phyloP scores from a whole-genome alignment of 2,888 invertebrate genomes.

The Pecten maximus region DNA sequence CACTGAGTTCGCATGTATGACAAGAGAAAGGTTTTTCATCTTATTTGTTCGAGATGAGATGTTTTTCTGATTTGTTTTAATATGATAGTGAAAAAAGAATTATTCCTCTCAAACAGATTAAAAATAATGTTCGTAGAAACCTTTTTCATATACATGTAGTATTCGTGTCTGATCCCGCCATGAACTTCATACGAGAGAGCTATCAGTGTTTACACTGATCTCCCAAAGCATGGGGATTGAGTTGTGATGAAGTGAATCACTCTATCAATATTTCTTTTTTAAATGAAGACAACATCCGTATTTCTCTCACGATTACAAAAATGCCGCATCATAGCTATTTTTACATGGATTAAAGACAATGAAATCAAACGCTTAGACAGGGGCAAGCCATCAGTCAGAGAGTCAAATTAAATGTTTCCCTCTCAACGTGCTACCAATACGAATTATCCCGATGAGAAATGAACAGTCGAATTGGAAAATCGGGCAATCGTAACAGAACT shows the following conservation, averaged over 20 bases:
- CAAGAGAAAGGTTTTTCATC: too few species aligned
- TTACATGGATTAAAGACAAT: not conserved
- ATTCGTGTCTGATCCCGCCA: not conserved
- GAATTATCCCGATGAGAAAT: not conserved
- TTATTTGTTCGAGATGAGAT: too few species aligned
- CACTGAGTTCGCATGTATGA: too few species aligned
- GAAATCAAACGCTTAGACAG: not conserved
- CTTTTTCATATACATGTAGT: too few species aligned
- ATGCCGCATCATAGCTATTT: not conserved
- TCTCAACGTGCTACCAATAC: conserved; percentile 22
- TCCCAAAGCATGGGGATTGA: not conserved
- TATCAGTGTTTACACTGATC: not conserved
- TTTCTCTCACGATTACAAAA: not conserved
- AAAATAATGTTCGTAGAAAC: too few species aligned
- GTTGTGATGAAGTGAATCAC: not conserved
- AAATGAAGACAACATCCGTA: not conserved
- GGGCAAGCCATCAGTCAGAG: not conserved
- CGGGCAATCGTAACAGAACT: not conserved
- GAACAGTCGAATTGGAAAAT: conserved; percentile 8
- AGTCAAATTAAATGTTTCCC: not conserved
- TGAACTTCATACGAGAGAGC: not conserved
- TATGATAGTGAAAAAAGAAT: too few species aligned
- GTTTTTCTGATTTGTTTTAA: too few species aligned
- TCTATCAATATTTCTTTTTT: not conserved
- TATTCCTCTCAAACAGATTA: too few species aligned